phyloP scores from a whole-genome alignment of 1,140 invertebrate species.

The Saccostrea echinata region DNA sequence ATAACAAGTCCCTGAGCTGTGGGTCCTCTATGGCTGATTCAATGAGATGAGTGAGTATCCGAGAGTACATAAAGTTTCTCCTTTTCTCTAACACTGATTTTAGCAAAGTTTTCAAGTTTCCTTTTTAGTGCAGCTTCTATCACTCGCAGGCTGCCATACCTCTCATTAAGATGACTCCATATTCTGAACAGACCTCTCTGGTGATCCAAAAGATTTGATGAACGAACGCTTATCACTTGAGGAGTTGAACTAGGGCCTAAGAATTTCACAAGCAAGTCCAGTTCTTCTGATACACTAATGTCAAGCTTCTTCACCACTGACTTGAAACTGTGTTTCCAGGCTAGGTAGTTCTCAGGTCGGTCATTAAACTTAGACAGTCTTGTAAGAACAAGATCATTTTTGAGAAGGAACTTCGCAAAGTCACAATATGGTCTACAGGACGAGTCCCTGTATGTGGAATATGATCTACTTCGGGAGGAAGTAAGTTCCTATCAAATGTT shows the following conservation, averaged over 20 bases:
- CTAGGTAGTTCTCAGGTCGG: constrained; percentile 31
- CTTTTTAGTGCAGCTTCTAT: background rate
- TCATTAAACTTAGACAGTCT: constrained; percentile 47
- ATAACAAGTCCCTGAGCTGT: background rate
- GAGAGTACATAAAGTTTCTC: background rate
- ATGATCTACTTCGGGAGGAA: no score
- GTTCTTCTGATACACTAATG: constrained; percentile 40
- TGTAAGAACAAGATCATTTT: constrained; percentile 48
- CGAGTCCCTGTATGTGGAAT: no score
- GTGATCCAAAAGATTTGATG: background rate
- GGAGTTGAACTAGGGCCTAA: background rate
- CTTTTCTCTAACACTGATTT: background rate
- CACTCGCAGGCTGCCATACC: background rate
- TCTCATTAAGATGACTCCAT: background rate
- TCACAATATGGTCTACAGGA: background rate
- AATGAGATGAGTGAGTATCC: background rate
- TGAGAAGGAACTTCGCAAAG: constrained; percentile 44
- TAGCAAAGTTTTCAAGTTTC: background rate
- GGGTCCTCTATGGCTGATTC: background rate
- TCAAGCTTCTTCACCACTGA: constrained; percentile 33
- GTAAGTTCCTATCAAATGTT: no score
- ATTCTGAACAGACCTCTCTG: background rate
- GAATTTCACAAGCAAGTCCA: background rate
- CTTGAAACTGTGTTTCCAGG: constrained; percentile 51
- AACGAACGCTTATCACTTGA: background rate